Evolutionary conservation across 2,113 vertebrate genomes (phyloP), one percentile per base, ranked within the genome.

Genomic region (Polypterus senegalus): DNA sequence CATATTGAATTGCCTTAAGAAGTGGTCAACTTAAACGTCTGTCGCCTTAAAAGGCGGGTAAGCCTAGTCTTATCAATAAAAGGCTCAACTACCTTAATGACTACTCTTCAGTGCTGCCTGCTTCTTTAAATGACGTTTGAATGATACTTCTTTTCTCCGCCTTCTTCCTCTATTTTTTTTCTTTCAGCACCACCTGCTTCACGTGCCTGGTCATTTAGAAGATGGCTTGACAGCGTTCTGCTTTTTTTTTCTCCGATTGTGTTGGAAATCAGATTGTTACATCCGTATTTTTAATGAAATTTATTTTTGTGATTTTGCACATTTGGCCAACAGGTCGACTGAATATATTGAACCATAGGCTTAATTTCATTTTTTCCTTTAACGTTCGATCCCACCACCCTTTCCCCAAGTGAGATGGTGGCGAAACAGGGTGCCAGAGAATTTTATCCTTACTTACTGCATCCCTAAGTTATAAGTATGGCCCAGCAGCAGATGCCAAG

Each of bases 401-500:
- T 9, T 47, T 6, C 9, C 9, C 47, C 27, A 27, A 27, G 27
- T 27, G 27, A 2, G 27, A 27, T 27, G 27, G 27, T 27, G 27
- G 27, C 27, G 27, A 27, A 27, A 27, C 27, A 27, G 27, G 27
- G 27, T 27, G 27, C 2, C 27, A 27, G 27, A 27, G 27, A 27
- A 27, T 27, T 27, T 1, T 27, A 27, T 27, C 27, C 27, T 27
- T 27, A 27, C 27, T 27, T 27, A 27, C 27, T 27, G 27, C 27
- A 27, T 27, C 27, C 27, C 27, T 27, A 2, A 27, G 27, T 27
- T 27, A 27, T 27, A 27, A 77, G 77, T 71, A 93, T 93, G 91
- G 94, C 94, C 76, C 93, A 97, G 83, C 92, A 96, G 84, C 89
- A 93, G 75, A 94, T 92, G 87, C 93, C 93, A 67, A 93, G 90